phyloP scores from a whole-genome alignment of 2,113 vertebrate genomes.

The Burhinus bistriatus region DNA sequence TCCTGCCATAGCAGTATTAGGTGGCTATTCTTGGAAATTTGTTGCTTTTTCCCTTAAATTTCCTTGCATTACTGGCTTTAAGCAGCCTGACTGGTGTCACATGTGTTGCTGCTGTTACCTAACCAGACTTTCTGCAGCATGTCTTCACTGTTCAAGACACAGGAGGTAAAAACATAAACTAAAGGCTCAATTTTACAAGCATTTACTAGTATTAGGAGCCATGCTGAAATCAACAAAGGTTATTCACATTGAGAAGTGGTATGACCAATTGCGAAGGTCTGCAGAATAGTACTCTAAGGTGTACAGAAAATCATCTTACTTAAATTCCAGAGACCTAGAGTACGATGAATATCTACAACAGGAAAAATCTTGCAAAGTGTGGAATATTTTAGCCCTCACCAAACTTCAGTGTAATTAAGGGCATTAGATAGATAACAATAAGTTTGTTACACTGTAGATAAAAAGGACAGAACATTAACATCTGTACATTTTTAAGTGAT shows the following conservation, averaged over 20 bases:
- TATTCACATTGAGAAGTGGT: background rate
- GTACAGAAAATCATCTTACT: conserved; percentile 13
- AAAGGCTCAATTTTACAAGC: background rate
- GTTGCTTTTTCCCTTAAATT: background rate
- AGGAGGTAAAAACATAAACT: background rate
- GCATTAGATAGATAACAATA: background rate
- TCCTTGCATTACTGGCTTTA: background rate
- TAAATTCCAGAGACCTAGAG: conserved; percentile 8
- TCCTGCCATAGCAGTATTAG: background rate
- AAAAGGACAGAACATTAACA: background rate
- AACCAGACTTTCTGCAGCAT: background rate
- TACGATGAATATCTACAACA: conserved; percentile 29
- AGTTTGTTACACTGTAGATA: background rate
- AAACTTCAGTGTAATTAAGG: background rate
- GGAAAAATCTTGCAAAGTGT: background rate
- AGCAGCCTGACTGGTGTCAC: background rate
- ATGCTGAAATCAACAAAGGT: background rate
- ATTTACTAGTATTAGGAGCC: background rate
- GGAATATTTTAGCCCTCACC: background rate
- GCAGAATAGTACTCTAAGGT: background rate
- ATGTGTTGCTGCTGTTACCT: background rate
- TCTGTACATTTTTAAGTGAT: conserved; percentile 38
- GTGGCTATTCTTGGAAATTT: background rate
- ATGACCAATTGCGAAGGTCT: background rate
- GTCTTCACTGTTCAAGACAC: background rate